phyloP scores from a whole-genome alignment of 2,113 vertebrate species.

The Syrrhaptes paradoxus region DNA sequence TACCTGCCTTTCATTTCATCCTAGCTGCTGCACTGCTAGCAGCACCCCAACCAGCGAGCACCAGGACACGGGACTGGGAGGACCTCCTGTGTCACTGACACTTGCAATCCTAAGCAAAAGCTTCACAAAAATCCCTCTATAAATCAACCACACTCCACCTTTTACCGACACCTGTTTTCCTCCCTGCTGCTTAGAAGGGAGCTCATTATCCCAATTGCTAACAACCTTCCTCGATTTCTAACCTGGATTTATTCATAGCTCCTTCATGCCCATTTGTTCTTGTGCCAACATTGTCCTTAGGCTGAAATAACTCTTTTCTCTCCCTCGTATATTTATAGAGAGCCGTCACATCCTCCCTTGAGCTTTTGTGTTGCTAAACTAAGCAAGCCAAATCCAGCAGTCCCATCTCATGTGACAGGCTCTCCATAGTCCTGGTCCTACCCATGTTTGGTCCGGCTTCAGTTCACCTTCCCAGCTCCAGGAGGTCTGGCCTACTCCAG shows the following conservation, averaged over 20 bases:
- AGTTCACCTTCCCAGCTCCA: not conserved
- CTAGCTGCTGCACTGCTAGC: not conserved
- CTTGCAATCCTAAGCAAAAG: not conserved
- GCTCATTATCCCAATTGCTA: not conserved
- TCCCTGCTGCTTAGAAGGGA: not conserved
- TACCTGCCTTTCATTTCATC: not conserved
- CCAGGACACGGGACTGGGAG: not conserved
- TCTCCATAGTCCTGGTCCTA: not conserved
- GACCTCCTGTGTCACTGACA: not conserved
- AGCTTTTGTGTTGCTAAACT: slow-evolving; percentile 35
- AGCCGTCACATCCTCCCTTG: slow-evolving; percentile 21
- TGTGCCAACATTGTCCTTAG: slow-evolving; percentile 33
- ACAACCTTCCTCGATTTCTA: not conserved
- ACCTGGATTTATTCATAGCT: not conserved
- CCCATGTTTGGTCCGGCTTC: not conserved
- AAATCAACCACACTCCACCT: not conserved
- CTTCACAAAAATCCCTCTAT: not conserved
- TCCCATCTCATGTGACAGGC: not conserved
- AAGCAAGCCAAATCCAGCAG: slow-evolving; percentile 19
- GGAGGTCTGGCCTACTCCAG: not conserved
- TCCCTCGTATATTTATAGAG: slow-evolving; percentile 27
- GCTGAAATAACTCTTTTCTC: slow-evolving; percentile 41
- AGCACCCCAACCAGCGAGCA: not conserved
- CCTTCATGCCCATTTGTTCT: slow-evolving; percentile 15
- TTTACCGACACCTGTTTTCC: not conserved